Evolutionary conservation across 2,888 invertebrate species (phyloP).

Genomic region (Agrenia bidenticulata): DNA sequence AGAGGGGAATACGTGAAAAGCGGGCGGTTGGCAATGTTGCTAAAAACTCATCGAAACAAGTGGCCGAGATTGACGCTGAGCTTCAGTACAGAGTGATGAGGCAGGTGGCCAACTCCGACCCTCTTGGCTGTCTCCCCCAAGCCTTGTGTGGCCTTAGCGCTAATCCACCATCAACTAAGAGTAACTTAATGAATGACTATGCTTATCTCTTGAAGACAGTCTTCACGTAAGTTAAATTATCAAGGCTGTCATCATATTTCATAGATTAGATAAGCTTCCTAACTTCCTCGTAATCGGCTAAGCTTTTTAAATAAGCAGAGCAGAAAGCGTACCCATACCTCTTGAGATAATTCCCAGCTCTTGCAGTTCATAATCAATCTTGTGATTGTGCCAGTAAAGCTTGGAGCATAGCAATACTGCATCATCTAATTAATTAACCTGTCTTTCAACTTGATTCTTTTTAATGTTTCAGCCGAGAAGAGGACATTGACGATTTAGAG

Average conservation of each 20-base stretch:
- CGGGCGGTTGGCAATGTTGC: too few species aligned
- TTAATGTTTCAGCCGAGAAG: constrained; percentile 1
- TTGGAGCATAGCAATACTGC: too few species aligned
- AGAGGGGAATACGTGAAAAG: neutral
- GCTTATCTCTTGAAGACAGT: constrained; percentile 46
- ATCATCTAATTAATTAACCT: too few species aligned
- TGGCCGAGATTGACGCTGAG: constrained; percentile 8
- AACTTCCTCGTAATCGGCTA: neutral
- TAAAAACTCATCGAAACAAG: neutral
- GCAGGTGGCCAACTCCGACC: constrained; percentile 46
- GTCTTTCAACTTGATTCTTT: too few species aligned
- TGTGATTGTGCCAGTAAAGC: too few species aligned
- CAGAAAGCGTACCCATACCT: too few species aligned
- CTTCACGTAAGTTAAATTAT: constrained; percentile 38
- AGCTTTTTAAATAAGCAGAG: too few species aligned
- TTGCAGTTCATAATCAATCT: too few species aligned
- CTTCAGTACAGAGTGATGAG: constrained; percentile 38
- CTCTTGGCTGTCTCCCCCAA: constrained; percentile 62
- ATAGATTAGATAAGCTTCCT: too few species aligned
- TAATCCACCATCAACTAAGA: constrained; percentile 55
- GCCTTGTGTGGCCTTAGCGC: constrained; percentile 67
- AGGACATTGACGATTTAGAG: constrained; percentile 4
- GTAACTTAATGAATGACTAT: constrained; percentile 46
- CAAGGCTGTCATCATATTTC: neutral
- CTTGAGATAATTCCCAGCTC: neutral